Evolutionary conservation across 2,888 invertebrate species (phyloP).

Genomic region (Nomada flava): DNA sequence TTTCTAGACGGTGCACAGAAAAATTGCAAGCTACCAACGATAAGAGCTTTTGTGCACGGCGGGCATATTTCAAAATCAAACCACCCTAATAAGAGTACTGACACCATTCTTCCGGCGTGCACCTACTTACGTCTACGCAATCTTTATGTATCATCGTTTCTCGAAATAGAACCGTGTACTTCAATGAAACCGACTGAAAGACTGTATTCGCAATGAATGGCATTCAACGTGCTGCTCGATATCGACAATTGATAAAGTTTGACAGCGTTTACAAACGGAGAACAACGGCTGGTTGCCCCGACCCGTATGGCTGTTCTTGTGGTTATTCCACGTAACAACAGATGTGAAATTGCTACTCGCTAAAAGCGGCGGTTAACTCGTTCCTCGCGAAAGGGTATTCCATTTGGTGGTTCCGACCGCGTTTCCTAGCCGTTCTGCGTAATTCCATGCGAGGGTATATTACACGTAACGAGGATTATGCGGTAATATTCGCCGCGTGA

Average conservation of each 20-base stretch:
- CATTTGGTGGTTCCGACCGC: not conserved
- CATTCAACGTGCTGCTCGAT: not conserved
- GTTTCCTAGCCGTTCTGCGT: not conserved
- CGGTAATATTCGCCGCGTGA: not conserved
- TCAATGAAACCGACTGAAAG: slow-evolving; percentile 20
- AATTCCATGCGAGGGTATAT: not conserved
- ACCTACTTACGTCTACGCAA: too few relatives aligned
- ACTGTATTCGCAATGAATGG: not conserved
- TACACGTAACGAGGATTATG: not conserved
- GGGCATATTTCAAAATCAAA: too few relatives aligned
- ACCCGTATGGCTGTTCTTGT: not conserved
- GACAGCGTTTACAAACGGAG: slow-evolving; percentile 5
- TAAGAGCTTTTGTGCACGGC: too few relatives aligned
- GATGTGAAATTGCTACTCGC: slow-evolving; percentile 1
- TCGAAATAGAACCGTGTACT: not conserved
- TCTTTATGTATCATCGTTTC: not conserved
- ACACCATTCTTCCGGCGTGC: too few relatives aligned
- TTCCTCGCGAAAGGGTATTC: slow-evolving; percentile 9
- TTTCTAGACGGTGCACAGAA: too few relatives aligned
- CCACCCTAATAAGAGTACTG: too few relatives aligned
- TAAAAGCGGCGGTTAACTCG: not conserved
- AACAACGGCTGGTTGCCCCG: slow-evolving; percentile 19
- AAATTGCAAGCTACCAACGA: too few relatives aligned
- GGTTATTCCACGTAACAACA: not conserved
- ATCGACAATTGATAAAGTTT: slow-evolving; percentile 28